A percentile compares a stretch with the other conserved stretches of the same genome.
Evolutionary conservation across 64 coral and sea anemone species (phyloP).

Genomic region (Montipora foliosa): DNA sequence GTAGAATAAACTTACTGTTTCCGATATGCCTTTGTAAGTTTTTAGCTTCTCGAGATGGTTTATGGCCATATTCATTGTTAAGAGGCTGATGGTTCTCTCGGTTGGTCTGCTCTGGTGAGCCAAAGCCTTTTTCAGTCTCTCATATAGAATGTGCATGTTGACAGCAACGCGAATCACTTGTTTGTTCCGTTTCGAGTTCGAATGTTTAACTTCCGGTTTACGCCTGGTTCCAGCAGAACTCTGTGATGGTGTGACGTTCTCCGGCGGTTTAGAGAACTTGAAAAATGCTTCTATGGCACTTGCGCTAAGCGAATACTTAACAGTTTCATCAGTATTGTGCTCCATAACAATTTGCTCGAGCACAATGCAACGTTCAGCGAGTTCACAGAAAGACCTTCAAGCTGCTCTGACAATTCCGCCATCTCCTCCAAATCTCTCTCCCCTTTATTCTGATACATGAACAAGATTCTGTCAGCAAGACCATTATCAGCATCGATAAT

Average conservation of each 20-base stretch:
- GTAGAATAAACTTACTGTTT: too few relatives aligned
- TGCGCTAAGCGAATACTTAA: conserved; percentile 19
- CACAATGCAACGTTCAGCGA: conserved; percentile 7
- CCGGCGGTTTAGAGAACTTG: conserved; percentile 64
- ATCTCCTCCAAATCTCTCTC: conserved; percentile 51
- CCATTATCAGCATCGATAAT: conserved; percentile 53
- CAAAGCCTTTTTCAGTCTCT: too few relatives aligned
- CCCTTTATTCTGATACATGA: conserved; percentile 38
- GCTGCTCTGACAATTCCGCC: conserved; percentile 3
- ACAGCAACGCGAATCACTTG: not conserved
- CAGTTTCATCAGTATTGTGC: conserved; percentile 50
- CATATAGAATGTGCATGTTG: too few relatives aligned
- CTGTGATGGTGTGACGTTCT: not conserved
- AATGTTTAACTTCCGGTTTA: not conserved
- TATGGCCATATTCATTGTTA: too few relatives aligned
- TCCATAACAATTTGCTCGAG: conserved; percentile 55
- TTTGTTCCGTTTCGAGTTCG: not conserved
- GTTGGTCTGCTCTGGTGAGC: too few relatives aligned
- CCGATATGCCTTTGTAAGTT: too few relatives aligned
- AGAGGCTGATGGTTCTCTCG: too few relatives aligned
- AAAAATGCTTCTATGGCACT: conserved; percentile 69
- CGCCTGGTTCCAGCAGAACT: not conserved
- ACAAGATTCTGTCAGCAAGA: conserved; percentile 60
- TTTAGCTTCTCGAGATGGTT: too few relatives aligned
- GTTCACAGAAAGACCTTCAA: conserved; percentile 36